phyloP scores from a whole-genome alignment of 2,113 vertebrate species.

The Macrotis lagotis region DNA sequence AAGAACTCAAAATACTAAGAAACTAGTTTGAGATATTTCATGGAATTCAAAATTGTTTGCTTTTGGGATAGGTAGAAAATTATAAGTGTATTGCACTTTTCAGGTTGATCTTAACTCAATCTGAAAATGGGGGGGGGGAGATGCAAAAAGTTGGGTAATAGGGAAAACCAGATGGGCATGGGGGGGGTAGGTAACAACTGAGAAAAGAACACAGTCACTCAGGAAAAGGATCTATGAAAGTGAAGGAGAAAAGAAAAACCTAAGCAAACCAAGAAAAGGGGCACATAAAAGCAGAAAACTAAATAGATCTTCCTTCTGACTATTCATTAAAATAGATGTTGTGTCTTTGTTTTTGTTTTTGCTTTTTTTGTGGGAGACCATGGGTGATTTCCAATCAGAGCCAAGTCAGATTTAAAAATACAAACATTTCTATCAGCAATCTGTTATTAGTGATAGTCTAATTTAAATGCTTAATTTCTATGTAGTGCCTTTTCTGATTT shows the following conservation, averaged over 20 bases:
- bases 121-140: neutral
- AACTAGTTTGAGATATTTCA: neutral
- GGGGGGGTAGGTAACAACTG: neutral
- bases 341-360: neutral
- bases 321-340: neutral
- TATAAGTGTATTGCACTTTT: neutral
- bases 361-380: neutral
- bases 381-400: neutral
- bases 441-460: neutral
- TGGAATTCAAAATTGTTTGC: neutral
- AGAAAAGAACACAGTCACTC: neutral
- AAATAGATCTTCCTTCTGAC: neutral
- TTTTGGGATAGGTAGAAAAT: neutral
- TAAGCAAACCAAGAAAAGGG: neutral
- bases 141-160: neutral
- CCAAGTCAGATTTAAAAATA: neutral
- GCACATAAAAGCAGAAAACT: neutral
- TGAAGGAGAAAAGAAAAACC: neutral
- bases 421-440: neutral
- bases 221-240: neutral
- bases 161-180: neutral
- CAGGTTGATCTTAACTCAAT: neutral
- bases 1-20: neutral
- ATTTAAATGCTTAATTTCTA: neutral
- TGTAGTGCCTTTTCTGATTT: neutral